Evolutionary conservation across 2,797 vertebrate species (phyloP), one percentile per base, ranked within the genome.

Genomic region (Neosilurus hyrtlii): DNA sequence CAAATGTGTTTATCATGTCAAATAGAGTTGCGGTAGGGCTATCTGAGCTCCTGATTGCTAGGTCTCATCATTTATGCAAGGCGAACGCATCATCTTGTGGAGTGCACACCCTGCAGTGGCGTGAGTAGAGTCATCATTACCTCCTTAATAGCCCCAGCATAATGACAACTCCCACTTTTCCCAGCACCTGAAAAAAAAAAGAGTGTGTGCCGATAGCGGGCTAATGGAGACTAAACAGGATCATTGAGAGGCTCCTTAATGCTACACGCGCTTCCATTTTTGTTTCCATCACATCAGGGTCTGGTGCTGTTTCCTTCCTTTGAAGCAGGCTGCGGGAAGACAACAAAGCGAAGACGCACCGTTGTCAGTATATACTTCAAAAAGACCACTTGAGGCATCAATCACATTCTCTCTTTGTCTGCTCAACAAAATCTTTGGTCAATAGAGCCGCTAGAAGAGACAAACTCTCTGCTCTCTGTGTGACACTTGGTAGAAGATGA

Each of bases 401-500:
- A 86, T 89, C 86, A 84, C 72, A 78, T 73, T 81, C 83, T 70
- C 78, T 72, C 73, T 67, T 75, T 84, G 82, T 82, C 75, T 68
- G 61, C 62, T 82, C 62, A 12, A 86, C 84, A 75, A 66, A 79
- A 84, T 86, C 73, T 78, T 61, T 84, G 85, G 86, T 88, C 88
- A 86, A 89, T 88, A 88, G 85, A 85, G 82, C 82, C 37, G 35
- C 67, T 79, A 71, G 83, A 49, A 1, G 57, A 84, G 87, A 84
- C 86, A 87, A 86, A 80, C 82, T 71, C 70, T n/a, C 59, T 59
- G 82, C 79, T 72, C 49, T 71, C 76, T 66, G 61, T 65, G 73
- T 74, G 86, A 73, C 85, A 78, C 75, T 86, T 86, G 87, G 79
- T 85, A 82, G 78, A 85, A 89, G 87, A 89, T 84, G 67, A 87